These are phyloP conservation scores for Microtus agrestis DNA, from an alignment of 2,797 vertebrate species.

Conservation along the genomic window DNA sequence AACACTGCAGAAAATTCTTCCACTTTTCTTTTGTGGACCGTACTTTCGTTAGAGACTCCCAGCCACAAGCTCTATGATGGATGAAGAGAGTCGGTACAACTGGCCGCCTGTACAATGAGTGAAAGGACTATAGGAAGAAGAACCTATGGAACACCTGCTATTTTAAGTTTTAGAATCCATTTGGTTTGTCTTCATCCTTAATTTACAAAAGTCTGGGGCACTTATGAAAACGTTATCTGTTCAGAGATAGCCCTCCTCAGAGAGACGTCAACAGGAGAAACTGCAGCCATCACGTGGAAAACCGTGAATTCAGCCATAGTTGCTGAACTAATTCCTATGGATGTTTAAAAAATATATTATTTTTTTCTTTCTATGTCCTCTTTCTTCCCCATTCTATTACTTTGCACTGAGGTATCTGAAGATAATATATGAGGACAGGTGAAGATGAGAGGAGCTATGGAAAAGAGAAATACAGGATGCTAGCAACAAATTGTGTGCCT, in stretches of 20 bases:
- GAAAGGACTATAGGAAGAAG: not conserved
- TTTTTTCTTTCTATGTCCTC: not conserved
- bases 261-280: not conserved
- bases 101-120: not conserved
- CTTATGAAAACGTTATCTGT: conserved; percentile 15
- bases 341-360: not conserved
- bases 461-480: not conserved
- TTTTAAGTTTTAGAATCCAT: conserved; percentile 2
- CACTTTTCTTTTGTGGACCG: not conserved
- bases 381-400: not conserved
- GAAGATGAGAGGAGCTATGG: not conserved
- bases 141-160: not conserved
- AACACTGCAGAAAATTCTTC: not conserved
- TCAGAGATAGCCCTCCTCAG: not conserved
- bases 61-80: not conserved
- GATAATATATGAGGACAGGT: not conserved
- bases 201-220: not conserved
- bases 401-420: not conserved
- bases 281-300: not conserved
- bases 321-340: not conserved
- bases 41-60: not conserved
- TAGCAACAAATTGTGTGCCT: not conserved
- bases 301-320: not conserved
- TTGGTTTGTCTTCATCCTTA: not conserved
- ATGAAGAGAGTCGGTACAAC: not conserved